Base-by-base conservation (phyloP, 2,888 invertebrate genomes). In the Eristalinus aeneus region DNA sequence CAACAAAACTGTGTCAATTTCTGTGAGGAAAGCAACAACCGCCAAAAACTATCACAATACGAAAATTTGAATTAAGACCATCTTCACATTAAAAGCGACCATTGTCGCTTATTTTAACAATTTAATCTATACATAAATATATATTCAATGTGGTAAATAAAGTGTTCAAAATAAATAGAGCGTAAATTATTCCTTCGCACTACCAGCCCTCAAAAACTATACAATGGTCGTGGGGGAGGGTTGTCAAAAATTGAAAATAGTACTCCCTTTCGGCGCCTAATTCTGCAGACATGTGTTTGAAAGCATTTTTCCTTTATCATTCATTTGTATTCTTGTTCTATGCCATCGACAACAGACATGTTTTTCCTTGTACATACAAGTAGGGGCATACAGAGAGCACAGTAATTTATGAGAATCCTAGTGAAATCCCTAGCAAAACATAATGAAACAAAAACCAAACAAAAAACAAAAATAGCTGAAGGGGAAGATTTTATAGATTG, bases 221-320 rank as follows among this genome's bases (percentile, higher is more conserved):
- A n/a, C n/a, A n/a, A n/a, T n/a, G n/a, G n/a, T n/a, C n/a, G n/a
- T n/a, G n/a, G n/a, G n/a, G n/a, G 46, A 16, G 46, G 46, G 46
- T 46, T 46, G 46, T 46, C 46, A 46, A 46, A 46, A 46, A 46
- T 16, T 46, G 46, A 46, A 39, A 32, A 10, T 68, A 11, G 20
- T 27, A 12, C 46, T 73, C 36, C 54, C 63, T 20, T 61, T 77
- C 76, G 77, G 82, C 82, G 77, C 82, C 72, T 61, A 73, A 77
- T 76, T 63, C 61, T 23, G 61, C 63, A 69, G 77, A 74, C 78
- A 67, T 81, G 69, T 74, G 69, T 65, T 75, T 56, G 61, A 32
- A 63, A 67, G 63, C 39, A 36, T 64, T 54, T 23, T 63, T 56
- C 10, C 53, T 53, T 10, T 16, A 11, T 63, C 53, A 34, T 71